Evolutionary conservation across 2,888 invertebrate genomes (phyloP).

Genomic region (Tinea pellionella): DNA sequence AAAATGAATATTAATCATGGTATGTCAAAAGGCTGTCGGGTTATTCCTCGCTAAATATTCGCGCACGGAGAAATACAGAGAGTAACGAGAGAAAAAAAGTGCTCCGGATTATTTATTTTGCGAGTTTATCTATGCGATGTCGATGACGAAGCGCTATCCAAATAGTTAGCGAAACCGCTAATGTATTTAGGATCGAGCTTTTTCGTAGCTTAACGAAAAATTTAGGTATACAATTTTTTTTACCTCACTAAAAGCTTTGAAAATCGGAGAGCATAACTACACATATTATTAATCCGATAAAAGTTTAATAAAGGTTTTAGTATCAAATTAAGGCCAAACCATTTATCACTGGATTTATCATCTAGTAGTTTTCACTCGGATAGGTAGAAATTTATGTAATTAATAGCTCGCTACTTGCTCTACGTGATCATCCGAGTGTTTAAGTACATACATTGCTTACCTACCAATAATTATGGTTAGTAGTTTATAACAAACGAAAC

Average conservation of each 20-base stretch:
- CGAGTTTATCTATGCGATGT: not conserved
- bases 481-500: not conserved
- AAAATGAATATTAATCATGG: constrained; percentile 13
- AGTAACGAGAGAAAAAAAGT: not conserved
- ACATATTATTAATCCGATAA: too few relatives aligned
- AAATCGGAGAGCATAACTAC: too few relatives aligned
- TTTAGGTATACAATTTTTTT: too few relatives aligned
- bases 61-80: not conserved
- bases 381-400: constrained; percentile 4
- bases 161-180: not conserved
- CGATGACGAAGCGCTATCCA: not conserved
- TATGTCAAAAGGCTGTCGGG: constrained; percentile 11
- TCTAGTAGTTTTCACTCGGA: not conserved
- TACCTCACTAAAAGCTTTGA: too few relatives aligned
- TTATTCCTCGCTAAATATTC: constrained; percentile 6
- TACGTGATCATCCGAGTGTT: not conserved
- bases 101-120: not conserved
- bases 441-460: not conserved
- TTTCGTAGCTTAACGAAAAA: not conserved
- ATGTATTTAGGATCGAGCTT: not conserved
- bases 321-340: not conserved
- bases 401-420: not conserved
- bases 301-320: too few relatives aligned
- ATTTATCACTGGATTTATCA: not conserved
- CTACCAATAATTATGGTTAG: not conserved